Evolutionary conservation across 2,888 invertebrate genomes (phyloP).

Genomic region (Drosophila ustulata): DNA sequence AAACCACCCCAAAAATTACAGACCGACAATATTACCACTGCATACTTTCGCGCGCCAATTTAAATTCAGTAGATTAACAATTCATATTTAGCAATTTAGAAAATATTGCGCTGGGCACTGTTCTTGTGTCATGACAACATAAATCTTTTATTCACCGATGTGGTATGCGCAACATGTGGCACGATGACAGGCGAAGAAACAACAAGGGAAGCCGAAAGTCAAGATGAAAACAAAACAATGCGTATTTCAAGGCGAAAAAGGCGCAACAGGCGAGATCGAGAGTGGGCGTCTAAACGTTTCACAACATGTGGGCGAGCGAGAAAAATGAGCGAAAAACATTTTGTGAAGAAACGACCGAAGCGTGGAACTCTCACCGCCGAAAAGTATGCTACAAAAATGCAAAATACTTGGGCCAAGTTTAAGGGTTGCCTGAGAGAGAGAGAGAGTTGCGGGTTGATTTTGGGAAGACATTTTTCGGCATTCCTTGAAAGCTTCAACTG

Average conservation of each 20-base stretch:
- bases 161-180: slow-evolving; percentile 34
- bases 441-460: slow-evolving; percentile 32
- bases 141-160: slow-evolving; percentile 6
- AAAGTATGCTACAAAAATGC: slow-evolving; percentile 67
- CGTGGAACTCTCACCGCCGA: slow-evolving; percentile 34
- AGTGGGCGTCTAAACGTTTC: slow-evolving; percentile 18
- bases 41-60: slow-evolving; percentile 36
- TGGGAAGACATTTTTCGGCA: slow-evolving; percentile 10
- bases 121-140: neutral
- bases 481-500: slow-evolving; percentile 52
- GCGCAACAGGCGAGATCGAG: slow-evolving; percentile 62
- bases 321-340: slow-evolving; percentile 40
- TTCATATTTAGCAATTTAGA: neutral
- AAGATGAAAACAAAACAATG: slow-evolving; percentile 37
- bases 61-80: neutral
- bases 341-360: slow-evolving; percentile 13
- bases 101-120: neutral
- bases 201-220: slow-evolving; percentile 7
- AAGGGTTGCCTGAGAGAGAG: slow-evolving; percentile 40
- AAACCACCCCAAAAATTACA: slow-evolving; percentile 19
- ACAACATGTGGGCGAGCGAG: slow-evolving; percentile 28
- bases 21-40: slow-evolving; percentile 3
- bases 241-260: slow-evolving; percentile 37
- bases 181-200: slow-evolving; percentile 10
- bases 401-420: slow-evolving; percentile 35